phyloP scores from a whole-genome alignment of 2,113 vertebrate species.

The Chloroceryle aenea region DNA sequence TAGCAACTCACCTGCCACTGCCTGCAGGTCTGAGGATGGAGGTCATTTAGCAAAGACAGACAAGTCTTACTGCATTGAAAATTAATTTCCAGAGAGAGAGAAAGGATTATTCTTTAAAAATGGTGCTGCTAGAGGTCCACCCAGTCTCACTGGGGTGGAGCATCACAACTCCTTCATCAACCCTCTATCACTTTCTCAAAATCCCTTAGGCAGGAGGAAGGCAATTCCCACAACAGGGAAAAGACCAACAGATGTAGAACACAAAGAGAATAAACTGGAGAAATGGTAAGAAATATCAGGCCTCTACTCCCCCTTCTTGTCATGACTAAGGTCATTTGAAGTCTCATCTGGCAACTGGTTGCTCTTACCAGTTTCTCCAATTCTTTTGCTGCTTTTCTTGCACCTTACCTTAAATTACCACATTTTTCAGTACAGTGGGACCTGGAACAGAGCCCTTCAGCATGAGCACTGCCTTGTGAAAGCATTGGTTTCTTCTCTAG shows the following conservation, averaged over 20 bases:
- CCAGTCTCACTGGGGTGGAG: background rate
- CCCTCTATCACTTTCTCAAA: background rate
- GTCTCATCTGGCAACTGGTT: background rate
- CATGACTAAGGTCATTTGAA: background rate
- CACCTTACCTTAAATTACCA: background rate
- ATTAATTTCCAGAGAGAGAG: background rate
- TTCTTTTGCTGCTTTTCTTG: background rate
- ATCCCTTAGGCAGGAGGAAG: background rate
- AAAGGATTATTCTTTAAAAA: background rate
- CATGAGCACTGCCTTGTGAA: background rate
- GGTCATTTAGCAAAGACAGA: background rate
- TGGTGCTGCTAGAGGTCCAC: background rate
- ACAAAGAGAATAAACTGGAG: background rate
- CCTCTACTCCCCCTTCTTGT: background rate
- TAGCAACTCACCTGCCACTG: background rate
- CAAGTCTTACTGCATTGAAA: background rate
- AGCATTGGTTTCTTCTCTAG: background rate
- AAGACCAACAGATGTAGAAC: background rate
- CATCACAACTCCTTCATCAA: background rate
- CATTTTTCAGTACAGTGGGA: rapidly evolving
- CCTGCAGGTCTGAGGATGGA: background rate
- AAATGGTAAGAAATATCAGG: background rate
- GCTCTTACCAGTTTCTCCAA: background rate
- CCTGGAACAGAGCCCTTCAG: background rate
- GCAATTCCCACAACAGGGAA: background rate